These are phyloP conservation scores for Megalonaias nervosa DNA, from an alignment of 1,140 invertebrate species.

Conservation along the genomic window DNA sequence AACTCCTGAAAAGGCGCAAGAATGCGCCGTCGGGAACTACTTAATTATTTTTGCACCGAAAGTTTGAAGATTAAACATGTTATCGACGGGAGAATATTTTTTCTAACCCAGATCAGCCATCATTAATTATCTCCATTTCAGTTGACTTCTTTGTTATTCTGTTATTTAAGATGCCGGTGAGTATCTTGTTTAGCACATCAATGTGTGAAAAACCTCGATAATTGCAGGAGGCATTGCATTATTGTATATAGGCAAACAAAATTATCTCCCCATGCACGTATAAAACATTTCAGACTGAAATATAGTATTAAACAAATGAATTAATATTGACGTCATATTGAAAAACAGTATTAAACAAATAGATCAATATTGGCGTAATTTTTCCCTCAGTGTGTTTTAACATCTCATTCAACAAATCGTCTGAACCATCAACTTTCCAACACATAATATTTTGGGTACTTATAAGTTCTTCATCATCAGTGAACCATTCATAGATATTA, in stretches of 20 bases:
- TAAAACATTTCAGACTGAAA: background rate
- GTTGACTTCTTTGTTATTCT: background rate
- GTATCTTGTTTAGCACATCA: constrained; percentile 5
- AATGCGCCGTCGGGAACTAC: background rate
- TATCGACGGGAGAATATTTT: constrained; percentile 7
- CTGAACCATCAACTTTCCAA: too few relatives aligned
- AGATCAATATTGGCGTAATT: too few relatives aligned
- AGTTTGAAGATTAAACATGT: constrained; percentile 14
- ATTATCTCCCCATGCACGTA: background rate
- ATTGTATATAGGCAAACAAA: constrained; percentile 5
- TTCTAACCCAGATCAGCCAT: constrained; percentile 1
- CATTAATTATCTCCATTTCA: constrained; percentile 2
- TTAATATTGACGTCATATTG: background rate
- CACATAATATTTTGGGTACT: too few relatives aligned
- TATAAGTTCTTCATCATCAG: too few relatives aligned
- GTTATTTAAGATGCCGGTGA: constrained; percentile 9
- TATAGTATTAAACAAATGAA: constrained; percentile 2
- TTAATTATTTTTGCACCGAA: constrained; percentile 6
- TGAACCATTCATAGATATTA: too few relatives aligned
- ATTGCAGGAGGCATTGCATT: background rate
- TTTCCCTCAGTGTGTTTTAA: too few relatives aligned
- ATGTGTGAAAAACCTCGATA: constrained; percentile 2
- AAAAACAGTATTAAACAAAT: too few relatives aligned
- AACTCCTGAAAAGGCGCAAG: constrained; percentile 2
- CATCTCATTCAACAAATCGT: too few relatives aligned